Evolutionary conservation across 2,113 vertebrate genomes (phyloP), one percentile per base, ranked within the genome.

Genomic region (Rhadina sibilatrix): DNA sequence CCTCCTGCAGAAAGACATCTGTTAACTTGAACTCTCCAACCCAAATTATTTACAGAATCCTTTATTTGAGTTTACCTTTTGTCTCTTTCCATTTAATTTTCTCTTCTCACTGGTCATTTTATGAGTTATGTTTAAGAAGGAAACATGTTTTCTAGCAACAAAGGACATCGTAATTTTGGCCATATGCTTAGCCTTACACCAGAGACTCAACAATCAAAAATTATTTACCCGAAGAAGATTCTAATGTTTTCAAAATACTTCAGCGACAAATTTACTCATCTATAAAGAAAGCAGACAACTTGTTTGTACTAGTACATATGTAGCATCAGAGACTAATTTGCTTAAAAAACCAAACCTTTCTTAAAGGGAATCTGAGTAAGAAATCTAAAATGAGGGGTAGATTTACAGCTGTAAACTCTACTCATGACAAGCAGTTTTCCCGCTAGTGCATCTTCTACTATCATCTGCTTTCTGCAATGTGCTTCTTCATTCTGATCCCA

Each of bases 51-150:
- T 66, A 68, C 68, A 60, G 69, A 84, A 83, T 31, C 50, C 38
- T 90, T 76, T 90, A 77, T 89, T 91, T 59, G 38, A n/a, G 28
- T 75, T 94, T 81, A 91, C 40, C 84, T 83, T 91, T 85, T 72
- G 63, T 76, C 87, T 84, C 37, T 91, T 78, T 69, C 31, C 7
- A 52, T 85, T 75, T 88, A 4, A 42, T 88, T 79, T 83, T 90
- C 57, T 66, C 31, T 57, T 92, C 50, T 87, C 54, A 83, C 3
- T 17, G 71, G 64, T 83, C 82, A 94, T 72, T 86, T 53, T 42
- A 68, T 90, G 59, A 82, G 69, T 87, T 71, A 63, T 27, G 35
- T 57, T 87, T 76, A 68, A 72, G 42, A 87, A 64, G 75, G 38
- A 91, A 82, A 57, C 47, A 31, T 20, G 28, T 72, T 89, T 92